Percentiles rank a stretch among this genome's conserved stretches.
Evolutionary conservation across 1,140 invertebrate genomes (phyloP).

Genomic region (Hylaeus volcanicus): DNA sequence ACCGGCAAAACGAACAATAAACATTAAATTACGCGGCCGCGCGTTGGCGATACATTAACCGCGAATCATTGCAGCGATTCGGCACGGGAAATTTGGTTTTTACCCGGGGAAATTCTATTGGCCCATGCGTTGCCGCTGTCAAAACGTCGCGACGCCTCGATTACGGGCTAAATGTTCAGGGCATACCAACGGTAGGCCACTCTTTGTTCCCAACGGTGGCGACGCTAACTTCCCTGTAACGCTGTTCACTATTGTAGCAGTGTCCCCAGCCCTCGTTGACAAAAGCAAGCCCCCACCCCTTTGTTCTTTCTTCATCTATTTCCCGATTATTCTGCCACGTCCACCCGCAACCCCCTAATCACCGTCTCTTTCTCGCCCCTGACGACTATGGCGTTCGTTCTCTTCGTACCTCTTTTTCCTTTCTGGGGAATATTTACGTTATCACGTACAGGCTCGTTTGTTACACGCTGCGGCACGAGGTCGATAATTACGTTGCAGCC

Average conservation of each 20-base stretch:
- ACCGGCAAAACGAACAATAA: constrained; percentile 19
- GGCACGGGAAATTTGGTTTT: constrained; percentile 1
- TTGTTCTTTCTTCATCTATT: constrained; percentile 51
- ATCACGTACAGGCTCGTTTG: constrained; percentile 41
- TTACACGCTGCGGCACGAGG: constrained; percentile 45
- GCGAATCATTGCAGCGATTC: constrained; percentile 1
- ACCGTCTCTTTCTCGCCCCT: background rate
- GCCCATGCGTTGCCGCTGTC: constrained; percentile 43
- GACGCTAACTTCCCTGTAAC: constrained; percentile 42
- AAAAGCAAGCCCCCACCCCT: constrained; percentile 33
- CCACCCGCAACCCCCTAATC: too few relatives aligned
- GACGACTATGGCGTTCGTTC: background rate
- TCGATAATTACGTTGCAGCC: constrained; percentile 68
- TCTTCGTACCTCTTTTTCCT: constrained; percentile 47
- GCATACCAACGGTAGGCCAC: constrained; percentile 8
- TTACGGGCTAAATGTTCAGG: constrained; percentile 53
- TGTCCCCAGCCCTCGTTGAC: constrained; percentile 39
- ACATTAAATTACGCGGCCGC: constrained; percentile 16
- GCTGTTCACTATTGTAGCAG: constrained; percentile 37
- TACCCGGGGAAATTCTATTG: constrained; percentile 30
- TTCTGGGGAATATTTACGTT: constrained; percentile 59
- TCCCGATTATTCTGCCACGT: constrained; percentile 30
- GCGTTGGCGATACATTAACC: constrained; percentile 20
- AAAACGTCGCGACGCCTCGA: constrained; percentile 44
- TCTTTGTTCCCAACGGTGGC: constrained; percentile 35